A percentile compares a stretch with the other conserved stretches of the same genome.
Conservation (phyloP, 2,797 vertebrate species). For the Vipera ursinii region DNA sequence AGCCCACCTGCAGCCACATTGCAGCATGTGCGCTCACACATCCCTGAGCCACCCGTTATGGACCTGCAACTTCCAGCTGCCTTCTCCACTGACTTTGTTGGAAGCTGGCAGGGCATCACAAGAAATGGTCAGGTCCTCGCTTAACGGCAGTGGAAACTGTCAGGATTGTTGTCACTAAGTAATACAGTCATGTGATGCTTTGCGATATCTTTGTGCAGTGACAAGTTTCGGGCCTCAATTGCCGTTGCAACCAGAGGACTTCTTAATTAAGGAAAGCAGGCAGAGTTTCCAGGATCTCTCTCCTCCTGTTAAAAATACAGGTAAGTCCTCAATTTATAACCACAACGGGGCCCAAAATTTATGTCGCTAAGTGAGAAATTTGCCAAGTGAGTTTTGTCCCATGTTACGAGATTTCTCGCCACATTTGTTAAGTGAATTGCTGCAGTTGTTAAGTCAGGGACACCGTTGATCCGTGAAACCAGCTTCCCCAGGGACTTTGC, state of each 20-base stretch:
- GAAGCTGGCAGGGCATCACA: not conserved
- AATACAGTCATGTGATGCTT: not conserved
- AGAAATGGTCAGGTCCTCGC: not conserved
- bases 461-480: too few relatives aligned
- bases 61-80: not conserved
- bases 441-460: too few relatives aligned
- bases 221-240: not conserved
- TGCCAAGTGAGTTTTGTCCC: too few relatives aligned
- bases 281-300: too few relatives aligned
- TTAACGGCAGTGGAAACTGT: not conserved
- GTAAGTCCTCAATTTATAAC: too few relatives aligned
- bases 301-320: too few relatives aligned
- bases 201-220: not conserved
- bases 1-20: not conserved
- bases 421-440: too few relatives aligned
- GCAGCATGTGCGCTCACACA: not conserved
- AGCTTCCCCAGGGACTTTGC: too few relatives aligned
- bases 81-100: not conserved
- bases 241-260: not conserved
- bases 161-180: not conserved
- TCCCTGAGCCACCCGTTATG: not conserved
- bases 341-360: too few relatives aligned
- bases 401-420: too few relatives aligned
- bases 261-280: too few relatives aligned
- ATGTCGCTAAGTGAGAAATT: too few relatives aligned